Percentiles rank a stretch among this genome's conserved stretches.
These are phyloP conservation scores for Tigriopus californicus DNA, from an alignment of 2,888 invertebrate genomes.

Conservation along the genomic window DNA sequence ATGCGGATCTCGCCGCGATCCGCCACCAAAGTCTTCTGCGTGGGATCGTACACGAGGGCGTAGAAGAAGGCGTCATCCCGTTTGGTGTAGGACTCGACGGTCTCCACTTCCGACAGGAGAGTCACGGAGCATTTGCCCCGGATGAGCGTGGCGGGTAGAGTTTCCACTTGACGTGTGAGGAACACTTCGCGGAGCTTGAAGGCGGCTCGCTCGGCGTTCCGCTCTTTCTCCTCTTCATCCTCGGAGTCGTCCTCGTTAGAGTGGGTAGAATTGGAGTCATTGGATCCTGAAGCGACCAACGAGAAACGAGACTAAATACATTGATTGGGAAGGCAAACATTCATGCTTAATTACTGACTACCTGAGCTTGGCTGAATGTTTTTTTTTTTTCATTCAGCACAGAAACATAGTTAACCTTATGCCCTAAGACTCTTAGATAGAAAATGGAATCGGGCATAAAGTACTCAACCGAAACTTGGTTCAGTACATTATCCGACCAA, in stretches of 20 bases:
- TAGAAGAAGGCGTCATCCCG: slow-evolving; percentile 91
- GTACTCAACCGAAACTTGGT: no score
- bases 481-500: no score
- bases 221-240: slow-evolving; percentile 11
- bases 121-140: slow-evolving; percentile 98
- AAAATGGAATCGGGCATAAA: no score
- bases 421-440: no score
- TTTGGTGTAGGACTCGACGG: slow-evolving; percentile 59
- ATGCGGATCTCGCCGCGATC: slow-evolving; percentile 89
- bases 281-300: not conserved
- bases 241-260: not conserved
- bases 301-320: not conserved
- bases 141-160: slow-evolving; percentile 94
- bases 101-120: slow-evolving; percentile 95
- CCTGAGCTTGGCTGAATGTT: no score
- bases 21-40: slow-evolving; percentile 92
- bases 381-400: no score
- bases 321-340: no score
- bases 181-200: slow-evolving; percentile 95
- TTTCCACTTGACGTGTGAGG: slow-evolving; percentile 91
- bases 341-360: no score
- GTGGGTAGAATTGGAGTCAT: not conserved
- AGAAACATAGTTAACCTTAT: no score
- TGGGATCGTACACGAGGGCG: slow-evolving; percentile 97
- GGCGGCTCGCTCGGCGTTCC: slow-evolving; percentile 46